Conservation (phyloP, 2,797 vertebrate genomes). For the Rhabdomys pumilio region DNA sequence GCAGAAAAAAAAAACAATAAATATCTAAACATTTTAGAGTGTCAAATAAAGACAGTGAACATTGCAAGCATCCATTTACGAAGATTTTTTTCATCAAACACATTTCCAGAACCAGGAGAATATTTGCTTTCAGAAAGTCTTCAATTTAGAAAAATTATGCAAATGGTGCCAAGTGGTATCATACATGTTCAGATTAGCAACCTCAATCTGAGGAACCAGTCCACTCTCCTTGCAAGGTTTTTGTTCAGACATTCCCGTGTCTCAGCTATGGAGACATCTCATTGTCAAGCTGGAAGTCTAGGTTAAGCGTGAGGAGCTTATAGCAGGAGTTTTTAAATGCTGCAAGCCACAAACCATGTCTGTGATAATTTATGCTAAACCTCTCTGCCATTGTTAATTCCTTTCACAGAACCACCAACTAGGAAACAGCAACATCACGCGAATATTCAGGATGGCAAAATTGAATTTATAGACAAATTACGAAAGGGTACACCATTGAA, state of each 20-base stretch:
- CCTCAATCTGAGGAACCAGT: background rate
- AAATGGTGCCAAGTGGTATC: background rate
- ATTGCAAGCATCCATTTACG: background rate
- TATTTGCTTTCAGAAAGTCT: conserved; percentile 34
- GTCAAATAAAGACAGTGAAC: background rate
- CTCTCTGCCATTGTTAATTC: background rate
- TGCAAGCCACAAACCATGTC: background rate
- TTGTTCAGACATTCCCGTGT: background rate
- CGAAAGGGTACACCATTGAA: background rate
- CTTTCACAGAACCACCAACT: background rate
- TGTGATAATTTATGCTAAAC: background rate
- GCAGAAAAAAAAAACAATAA: background rate
- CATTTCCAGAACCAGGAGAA: background rate
- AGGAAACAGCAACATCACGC: background rate
- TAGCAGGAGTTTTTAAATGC: background rate
- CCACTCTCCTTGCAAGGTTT: background rate
- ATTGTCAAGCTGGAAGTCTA: background rate
- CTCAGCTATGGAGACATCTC: background rate
- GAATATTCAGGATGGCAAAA: conserved; percentile 43
- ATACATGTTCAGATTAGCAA: background rate
- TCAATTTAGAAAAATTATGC: background rate
- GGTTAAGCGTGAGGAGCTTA: background rate
- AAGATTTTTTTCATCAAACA: background rate
- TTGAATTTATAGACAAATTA: conserved; percentile 17
- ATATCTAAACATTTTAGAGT: background rate